Conservation (phyloP, 2,797 vertebrate species). For the Poeciliopsis presidionis region DNA sequence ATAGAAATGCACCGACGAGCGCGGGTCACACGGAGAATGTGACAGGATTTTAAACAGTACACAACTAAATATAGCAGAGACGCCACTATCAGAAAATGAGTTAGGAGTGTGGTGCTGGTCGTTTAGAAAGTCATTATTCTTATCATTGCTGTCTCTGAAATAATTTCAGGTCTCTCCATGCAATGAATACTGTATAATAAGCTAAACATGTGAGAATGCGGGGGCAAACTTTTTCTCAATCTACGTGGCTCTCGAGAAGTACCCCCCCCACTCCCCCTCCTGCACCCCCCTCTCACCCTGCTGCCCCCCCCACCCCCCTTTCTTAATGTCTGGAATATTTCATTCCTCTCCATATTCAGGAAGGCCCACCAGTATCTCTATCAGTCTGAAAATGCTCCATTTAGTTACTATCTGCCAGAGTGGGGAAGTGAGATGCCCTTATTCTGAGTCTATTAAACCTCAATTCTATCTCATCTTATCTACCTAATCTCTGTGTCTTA, state of each 20-base stretch:
- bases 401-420: conserved; percentile 79
- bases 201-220: conserved; percentile 79
- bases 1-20: conserved; percentile 75
- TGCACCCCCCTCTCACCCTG: conserved; percentile 25
- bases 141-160: conserved; percentile 87
- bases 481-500: conserved; percentile 81
- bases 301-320: conserved; percentile 18
- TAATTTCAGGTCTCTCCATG: conserved; percentile 87
- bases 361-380: conserved; percentile 59
- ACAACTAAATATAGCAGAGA: conserved; percentile 86
- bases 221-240: conserved; percentile 78
- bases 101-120: conserved; percentile 83
- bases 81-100: conserved; percentile 88
- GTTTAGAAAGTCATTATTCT: conserved; percentile 89
- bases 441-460: conserved; percentile 81
- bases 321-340: conserved; percentile 67
- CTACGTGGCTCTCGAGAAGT: conserved; percentile 68
- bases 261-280: background rate
- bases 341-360: conserved; percentile 72
- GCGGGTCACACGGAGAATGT: conserved; percentile 79
- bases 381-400: conserved; percentile 76
- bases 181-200: conserved; percentile 88
- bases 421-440: conserved; percentile 80
- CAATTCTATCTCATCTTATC: conserved; percentile 82
- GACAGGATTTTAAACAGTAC: conserved; percentile 87